A percentile compares a stretch with the other conserved stretches of the same genome.
Evolutionary conservation across 2,888 invertebrate species (phyloP).

Genomic region (Drosophila mercatorum): DNA sequence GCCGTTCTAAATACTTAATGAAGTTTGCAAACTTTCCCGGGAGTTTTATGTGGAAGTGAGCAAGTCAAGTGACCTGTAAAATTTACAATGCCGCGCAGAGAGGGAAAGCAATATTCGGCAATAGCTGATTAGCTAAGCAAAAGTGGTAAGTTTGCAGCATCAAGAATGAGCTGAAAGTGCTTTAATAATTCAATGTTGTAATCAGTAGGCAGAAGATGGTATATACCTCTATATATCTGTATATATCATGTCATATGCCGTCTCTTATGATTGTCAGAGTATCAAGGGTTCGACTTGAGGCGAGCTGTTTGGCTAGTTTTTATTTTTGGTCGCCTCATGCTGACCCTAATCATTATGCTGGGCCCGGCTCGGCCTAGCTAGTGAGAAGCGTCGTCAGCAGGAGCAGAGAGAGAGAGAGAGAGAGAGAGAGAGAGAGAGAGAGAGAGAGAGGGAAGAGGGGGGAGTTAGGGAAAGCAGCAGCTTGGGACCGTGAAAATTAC

Average conservation of each 20-base stretch:
- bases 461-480: slow-evolving; percentile 29
- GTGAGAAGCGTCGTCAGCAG: slow-evolving; percentile 53
- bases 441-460: not conserved
- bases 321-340: slow-evolving; percentile 43
- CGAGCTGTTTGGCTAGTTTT: not conserved
- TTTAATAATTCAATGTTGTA: not conserved
- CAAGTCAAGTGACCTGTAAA: slow-evolving; percentile 6
- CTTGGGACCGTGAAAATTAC: slow-evolving; percentile 77
- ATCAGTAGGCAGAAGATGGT: not conserved
- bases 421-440: not conserved
- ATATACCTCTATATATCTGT: not conserved
- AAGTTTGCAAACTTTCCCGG: slow-evolving; percentile 1
- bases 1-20: slow-evolving; percentile 10
- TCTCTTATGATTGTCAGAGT: slow-evolving; percentile 26
- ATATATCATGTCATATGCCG: not conserved
- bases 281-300: slow-evolving; percentile 29
- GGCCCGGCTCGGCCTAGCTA: slow-evolving; percentile 49
- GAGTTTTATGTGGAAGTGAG: not conserved
- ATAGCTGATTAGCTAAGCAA: not conserved
- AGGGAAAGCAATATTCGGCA: not conserved
- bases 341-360: slow-evolving; percentile 78
- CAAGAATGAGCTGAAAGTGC: not conserved
- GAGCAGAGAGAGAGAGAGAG: not conserved
- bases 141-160: not conserved
- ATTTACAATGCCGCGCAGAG: not conserved